Conservation (phyloP, 2,113 vertebrate genomes). For the Xiphophorus maculatus region DNA sequence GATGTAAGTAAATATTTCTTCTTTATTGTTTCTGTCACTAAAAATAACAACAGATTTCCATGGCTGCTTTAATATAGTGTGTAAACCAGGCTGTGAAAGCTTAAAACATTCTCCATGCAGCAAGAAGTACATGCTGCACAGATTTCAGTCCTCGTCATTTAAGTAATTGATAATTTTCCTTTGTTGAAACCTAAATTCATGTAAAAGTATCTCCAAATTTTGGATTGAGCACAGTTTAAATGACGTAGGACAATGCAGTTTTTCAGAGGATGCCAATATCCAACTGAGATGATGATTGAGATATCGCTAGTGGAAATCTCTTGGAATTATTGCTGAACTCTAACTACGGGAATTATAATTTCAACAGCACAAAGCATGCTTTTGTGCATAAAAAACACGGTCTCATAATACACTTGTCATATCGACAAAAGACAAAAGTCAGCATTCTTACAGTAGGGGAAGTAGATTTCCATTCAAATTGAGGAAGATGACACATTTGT, state of each 20-base stretch:
- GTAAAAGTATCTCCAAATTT: conserved; percentile 26
- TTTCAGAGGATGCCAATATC: conserved; percentile 44
- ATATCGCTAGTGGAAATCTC: conserved; percentile 41
- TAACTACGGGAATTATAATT: conserved; percentile 53
- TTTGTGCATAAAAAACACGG: conserved; percentile 60
- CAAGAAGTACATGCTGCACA: conserved; percentile 29
- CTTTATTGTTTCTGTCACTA: conserved; percentile 6
- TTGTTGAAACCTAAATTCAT: conserved; percentile 30
- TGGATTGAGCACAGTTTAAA: conserved; percentile 31
- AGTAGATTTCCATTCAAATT: conserved; percentile 38
- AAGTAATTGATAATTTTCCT: conserved; percentile 42
- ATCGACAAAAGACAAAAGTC: conserved; percentile 69
- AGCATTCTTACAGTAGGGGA: conserved; percentile 35
- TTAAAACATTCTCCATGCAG: conserved; percentile 7
- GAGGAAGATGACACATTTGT: conserved; percentile 55
- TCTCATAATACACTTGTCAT: conserved; percentile 67
- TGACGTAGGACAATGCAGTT: conserved; percentile 43
- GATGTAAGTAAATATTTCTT: no score
- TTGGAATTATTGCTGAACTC: conserved; percentile 55
- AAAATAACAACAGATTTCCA: not conserved
- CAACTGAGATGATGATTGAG: conserved; percentile 65
- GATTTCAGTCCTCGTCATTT: conserved; percentile 26
- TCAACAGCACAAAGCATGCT: conserved; percentile 60
- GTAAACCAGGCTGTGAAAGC: not conserved
- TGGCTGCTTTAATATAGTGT: not conserved